Base-by-base conservation (phyloP, 2,888 invertebrate species). In the Trichogramma evanescens region DNA sequence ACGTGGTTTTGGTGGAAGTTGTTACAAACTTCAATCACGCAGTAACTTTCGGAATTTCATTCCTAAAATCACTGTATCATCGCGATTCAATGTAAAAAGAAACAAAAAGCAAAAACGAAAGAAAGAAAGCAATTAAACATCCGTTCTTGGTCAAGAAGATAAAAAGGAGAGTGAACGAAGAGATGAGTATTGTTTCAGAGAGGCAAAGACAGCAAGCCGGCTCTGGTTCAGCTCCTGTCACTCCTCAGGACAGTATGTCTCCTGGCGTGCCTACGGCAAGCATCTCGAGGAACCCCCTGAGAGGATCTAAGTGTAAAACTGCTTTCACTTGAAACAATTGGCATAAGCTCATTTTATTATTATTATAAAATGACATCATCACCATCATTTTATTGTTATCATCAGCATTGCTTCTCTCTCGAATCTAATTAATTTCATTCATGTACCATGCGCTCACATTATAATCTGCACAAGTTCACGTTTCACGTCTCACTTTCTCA, bases 221-320 rank as follows among this genome's bases (percentile, higher is more conserved):
- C 84, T 79, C 86, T 83, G 78, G 89, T 78, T 88, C 88, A 67
- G 87, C 88, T 66, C 88, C 88, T 67, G 87, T 88, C 69, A 88
- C 88, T 75, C 86, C 88, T 61, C 73, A 88, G 85, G 74, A 78
- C 78, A 73, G 78, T 74, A 74, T 78, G 77, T 74, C 80, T 78
- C 73, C 77, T 73, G 77, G 74, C 71, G 74, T 75, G 74, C 76
- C 74, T 72, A 83, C 83, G 68, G 82, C 82, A 66, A 82, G 82
- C 77, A 86, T 89, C 82, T 86, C 87, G 69, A 84, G 89, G 74
- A 88, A 88, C 78, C 87, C 89, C 70, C 84, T 90, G 73, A 83
- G 90, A 80, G 89, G 89, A 84, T 90, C 90, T 68, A 90, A 90
- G 83, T 90, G 86, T 86, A 86, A 26, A 26, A 26, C 26, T 26